Percentiles rank a stretch among this genome's conserved stretches.
Conservation (phyloP, 2,888 invertebrate species). For the Monopis laevigella region DNA sequence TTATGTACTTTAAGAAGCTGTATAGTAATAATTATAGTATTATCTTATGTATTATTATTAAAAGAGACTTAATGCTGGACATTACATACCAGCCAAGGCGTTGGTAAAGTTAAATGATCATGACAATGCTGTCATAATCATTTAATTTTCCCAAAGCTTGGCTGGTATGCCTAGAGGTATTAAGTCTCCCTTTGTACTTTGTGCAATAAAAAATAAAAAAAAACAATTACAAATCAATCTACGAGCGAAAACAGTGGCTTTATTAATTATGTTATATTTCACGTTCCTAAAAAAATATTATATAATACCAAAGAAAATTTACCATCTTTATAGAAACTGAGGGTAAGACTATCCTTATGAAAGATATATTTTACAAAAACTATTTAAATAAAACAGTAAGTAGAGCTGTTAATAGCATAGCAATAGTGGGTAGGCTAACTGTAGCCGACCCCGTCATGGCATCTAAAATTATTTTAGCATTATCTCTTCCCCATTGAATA, state of each 20-base stretch:
- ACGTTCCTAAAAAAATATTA: not conserved
- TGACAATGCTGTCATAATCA: no score
- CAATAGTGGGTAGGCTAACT: conserved; percentile 27
- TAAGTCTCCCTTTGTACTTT: no score
- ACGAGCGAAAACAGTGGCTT: not conserved
- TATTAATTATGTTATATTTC: not conserved
- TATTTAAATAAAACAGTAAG: conserved; percentile 32
- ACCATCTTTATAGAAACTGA: not conserved
- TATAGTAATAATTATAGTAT: no score
- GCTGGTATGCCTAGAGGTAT: no score
- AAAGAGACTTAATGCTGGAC: no score
- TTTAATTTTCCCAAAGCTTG: no score
- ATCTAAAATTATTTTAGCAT: conserved; percentile 30
- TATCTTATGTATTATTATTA: no score
- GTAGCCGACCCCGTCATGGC: conserved; percentile 37
- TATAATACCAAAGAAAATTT: not conserved
- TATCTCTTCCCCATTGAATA: conserved; percentile 43
- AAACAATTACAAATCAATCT: no score
- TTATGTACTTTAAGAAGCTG: no score
- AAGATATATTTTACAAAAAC: conserved; percentile 3
- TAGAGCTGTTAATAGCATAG: conserved; percentile 30
- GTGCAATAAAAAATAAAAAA: no score
- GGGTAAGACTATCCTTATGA: not conserved
- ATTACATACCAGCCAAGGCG: no score
- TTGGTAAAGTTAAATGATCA: no score